Conservation (phyloP, 2,888 invertebrate genomes). For the Eulithis prunata region DNA sequence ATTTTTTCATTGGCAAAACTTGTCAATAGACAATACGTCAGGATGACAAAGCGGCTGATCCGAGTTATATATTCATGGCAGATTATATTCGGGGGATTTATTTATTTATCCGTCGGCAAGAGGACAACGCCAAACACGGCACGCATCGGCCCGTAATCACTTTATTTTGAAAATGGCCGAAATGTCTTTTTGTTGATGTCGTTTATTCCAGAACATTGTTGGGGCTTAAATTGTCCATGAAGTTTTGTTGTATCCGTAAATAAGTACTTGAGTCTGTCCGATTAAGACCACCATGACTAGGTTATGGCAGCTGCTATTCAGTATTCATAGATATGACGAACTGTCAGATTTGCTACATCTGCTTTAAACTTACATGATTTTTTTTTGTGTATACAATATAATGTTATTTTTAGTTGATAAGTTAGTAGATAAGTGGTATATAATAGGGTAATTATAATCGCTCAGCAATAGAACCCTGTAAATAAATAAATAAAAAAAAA, state of each 20-base stretch:
- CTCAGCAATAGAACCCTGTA: too few species aligned
- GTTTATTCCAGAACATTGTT: conserved; percentile 67
- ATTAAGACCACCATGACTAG: conserved; percentile 43
- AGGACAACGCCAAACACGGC: conserved; percentile 69
- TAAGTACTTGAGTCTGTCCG: conserved; percentile 38
- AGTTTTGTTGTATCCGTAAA: conserved; percentile 51
- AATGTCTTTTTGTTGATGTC: conserved; percentile 64
- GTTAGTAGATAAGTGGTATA: too few species aligned
- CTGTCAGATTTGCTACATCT: conserved; percentile 27
- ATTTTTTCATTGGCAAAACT: conserved; percentile 54
- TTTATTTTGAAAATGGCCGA: conserved; percentile 64
- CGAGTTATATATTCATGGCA: conserved; percentile 80
- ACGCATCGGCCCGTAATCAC: conserved; percentile 62
- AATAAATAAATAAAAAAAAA: too few species aligned
- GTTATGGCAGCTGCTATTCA: conserved; percentile 38
- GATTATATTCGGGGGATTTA: conserved; percentile 72
- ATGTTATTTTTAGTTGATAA: too few species aligned
- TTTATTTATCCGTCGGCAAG: conserved; percentile 67
- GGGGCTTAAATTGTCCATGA: conserved; percentile 67
- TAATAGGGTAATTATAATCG: too few species aligned
- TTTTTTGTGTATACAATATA: too few species aligned
- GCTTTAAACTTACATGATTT: neutral
- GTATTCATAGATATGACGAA: conserved; percentile 16
- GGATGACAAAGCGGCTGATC: conserved; percentile 73
- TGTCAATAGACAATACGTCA: conserved; percentile 79